Evolutionary conservation across 2,797 vertebrate species (phyloP).

Genomic region (Ctenochaetus hawaiiensis): DNA sequence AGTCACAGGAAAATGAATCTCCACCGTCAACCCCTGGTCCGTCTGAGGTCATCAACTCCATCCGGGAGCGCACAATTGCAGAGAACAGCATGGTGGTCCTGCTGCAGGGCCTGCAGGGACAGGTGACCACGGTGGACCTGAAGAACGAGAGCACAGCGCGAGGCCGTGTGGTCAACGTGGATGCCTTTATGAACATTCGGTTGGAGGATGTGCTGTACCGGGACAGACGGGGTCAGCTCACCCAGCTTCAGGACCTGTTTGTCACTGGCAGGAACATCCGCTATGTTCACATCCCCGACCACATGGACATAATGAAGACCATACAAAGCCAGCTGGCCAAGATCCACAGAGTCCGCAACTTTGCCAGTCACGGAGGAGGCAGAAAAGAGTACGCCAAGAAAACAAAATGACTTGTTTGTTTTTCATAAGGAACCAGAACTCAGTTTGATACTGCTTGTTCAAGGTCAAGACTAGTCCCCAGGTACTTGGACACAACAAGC

Average conservation of each 20-base stretch:
- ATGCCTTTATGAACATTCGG: slow-evolving; percentile 97
- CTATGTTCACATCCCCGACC: slow-evolving; percentile 95
- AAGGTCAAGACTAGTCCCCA: neutral
- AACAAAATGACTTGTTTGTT: slow-evolving; percentile 52
- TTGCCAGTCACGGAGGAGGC: slow-evolving; percentile 85
- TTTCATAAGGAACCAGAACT: neutral
- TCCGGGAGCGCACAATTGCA: slow-evolving; percentile 92
- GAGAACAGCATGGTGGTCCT: slow-evolving; percentile 97
- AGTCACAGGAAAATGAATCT: slow-evolving; percentile 16
- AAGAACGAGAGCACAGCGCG: slow-evolving; percentile 90
- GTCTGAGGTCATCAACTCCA: slow-evolving; percentile 87
- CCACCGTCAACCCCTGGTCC: accelerated
- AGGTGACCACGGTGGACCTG: slow-evolving; percentile 93
- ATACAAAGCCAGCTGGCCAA: slow-evolving; percentile 90
- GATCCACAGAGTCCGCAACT: slow-evolving; percentile 91
- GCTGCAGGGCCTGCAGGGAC: slow-evolving; percentile 92
- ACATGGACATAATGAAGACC: slow-evolving; percentile 90
- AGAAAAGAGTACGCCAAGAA: slow-evolving; percentile 87
- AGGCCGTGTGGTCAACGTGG: slow-evolving; percentile 91
- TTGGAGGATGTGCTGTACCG: slow-evolving; percentile 89
- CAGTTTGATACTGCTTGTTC: neutral
- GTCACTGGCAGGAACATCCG: slow-evolving; percentile 93
- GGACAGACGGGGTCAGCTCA: slow-evolving; percentile 84
- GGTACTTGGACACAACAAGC: neutral
- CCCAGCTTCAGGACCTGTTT: slow-evolving; percentile 90